Conservation (phyloP, 2,113 vertebrate species). For the Corythornis vintsioides region DNA sequence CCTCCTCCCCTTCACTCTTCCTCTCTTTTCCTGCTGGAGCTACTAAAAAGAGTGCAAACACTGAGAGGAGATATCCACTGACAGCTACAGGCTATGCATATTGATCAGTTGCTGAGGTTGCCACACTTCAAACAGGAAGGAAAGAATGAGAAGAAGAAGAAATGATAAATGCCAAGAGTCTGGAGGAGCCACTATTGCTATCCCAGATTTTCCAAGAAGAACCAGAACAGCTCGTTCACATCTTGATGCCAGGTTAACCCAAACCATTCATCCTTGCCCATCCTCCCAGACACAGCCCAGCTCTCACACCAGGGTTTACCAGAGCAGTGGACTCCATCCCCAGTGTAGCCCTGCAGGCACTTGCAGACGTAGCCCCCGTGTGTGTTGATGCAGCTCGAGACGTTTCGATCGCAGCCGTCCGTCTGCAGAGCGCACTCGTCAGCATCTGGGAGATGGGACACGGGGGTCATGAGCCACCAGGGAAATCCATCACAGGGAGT, state of each 20-base stretch:
- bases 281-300: not conserved
- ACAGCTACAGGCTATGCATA: not conserved
- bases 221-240: not conserved
- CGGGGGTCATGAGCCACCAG: fast-evolving
- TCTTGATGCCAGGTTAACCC: not conserved
- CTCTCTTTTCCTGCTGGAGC: not conserved
- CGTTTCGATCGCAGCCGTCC: conserved; percentile 42
- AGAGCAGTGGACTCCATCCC: conserved; percentile 75
- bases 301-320: conserved; percentile 52
- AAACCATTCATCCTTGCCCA: not conserved
- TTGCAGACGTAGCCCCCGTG: conserved; percentile 79
- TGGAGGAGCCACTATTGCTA: not conserved
- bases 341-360: conserved; percentile 75
- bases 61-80: not conserved
- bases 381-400: conserved; percentile 72
- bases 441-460: conserved; percentile 51
- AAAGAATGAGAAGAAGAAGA: not conserved
- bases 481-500: fast-evolving
- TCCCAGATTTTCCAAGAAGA: not conserved
- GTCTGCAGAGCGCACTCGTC: conserved; percentile 70
- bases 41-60: conserved; percentile 32
- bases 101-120: not conserved
- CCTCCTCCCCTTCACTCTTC: conserved; percentile 5
- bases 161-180: not conserved
- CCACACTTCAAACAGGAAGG: not conserved